phyloP scores from a whole-genome alignment of 2,888 invertebrate species.

The Octodonta nipae region DNA sequence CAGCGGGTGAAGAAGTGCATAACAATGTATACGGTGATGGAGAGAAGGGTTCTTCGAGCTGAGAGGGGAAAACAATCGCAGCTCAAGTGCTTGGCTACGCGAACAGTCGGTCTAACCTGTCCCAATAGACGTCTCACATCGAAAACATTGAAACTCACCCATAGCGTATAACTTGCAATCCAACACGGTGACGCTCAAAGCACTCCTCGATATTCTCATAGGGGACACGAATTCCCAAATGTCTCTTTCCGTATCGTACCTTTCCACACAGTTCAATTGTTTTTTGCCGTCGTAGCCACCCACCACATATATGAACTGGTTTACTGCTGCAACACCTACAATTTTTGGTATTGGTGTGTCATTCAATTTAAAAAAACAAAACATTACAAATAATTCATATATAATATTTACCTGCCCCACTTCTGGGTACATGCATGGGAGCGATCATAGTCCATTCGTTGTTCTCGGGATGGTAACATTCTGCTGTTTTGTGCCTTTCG shows the following conservation, averaged over 20 bases:
- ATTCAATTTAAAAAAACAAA: no score
- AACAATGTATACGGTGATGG: no score
- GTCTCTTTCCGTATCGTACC: slow-evolving; percentile 72
- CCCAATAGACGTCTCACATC: no score
- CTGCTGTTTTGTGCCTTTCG: slow-evolving; percentile 61
- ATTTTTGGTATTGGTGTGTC: no score
- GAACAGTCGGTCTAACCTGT: no score
- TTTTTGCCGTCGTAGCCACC: slow-evolving; percentile 83
- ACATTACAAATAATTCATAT: not conserved
- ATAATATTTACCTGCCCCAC: slow-evolving; percentile 59
- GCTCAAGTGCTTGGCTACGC: no score
- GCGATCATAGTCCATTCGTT: slow-evolving; percentile 74
- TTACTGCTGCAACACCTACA: slow-evolving; percentile 66
- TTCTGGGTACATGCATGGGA: slow-evolving; percentile 63
- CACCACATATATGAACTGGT: slow-evolving; percentile 81
- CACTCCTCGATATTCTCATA: slow-evolving; percentile 71
- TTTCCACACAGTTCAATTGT: slow-evolving; percentile 73
- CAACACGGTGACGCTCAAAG: slow-evolving; percentile 73
- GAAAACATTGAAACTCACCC: slow-evolving; percentile 40
- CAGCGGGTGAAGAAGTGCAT: no score
- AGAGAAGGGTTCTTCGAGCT: no score
- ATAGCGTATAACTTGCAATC: slow-evolving; percentile 81
- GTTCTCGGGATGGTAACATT: slow-evolving; percentile 88
- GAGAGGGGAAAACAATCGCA: no score
- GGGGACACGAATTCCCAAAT: slow-evolving; percentile 65